Evolutionary conservation across 2,113 vertebrate genomes (phyloP), one percentile per base, ranked within the genome.

Genomic region (Anolis carolinensis): DNA sequence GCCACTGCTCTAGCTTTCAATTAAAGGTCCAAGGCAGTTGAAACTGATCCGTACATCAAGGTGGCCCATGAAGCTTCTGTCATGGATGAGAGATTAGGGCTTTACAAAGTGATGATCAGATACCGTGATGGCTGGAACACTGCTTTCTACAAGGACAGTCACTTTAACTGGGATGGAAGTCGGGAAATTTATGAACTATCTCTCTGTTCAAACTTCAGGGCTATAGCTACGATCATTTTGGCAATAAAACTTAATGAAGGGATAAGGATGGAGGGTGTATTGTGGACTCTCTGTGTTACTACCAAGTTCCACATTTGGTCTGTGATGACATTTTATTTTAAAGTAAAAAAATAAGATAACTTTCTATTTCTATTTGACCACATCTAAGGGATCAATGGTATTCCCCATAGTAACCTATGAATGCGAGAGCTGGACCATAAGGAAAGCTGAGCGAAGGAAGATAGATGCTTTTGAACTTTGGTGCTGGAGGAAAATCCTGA

Each of bases 121-220:
- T 18, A 14, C 13, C 50, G 32, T 30, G 9, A 27, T 89, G 68
- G 50, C 32, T 74, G 55, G 32, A n/a, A 10, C 23, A 6, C 0
- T 0, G 63, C 87, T 68, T 20, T 18, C 67, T 75, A 13, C 71
- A 87, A 83, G 48, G 50, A 62, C 74, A 85, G 30, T 27, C 82
- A 20, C 67, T 67, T 81, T 72, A 89, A 86, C 36, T 30, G 78
- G 18, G 9, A 1, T 1, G 30, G 67, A 87, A 81, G 30, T 55
- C 83, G 74, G 55, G 79, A 83, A 87, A 85, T 68, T 36, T 77
- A 72, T 77, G 67, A n/a, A 85, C 68, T 82, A 9, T 81, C 73
- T 76, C 68, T 52, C 1, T 75, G 63, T 79, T 82, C 88, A 87
- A 92, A 90, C 27, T 82, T 72, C 65, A 90, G 91, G 79, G 67